Evolutionary conservation across 2,888 invertebrate species (phyloP).

Genomic region (Nomada goodeniana): DNA sequence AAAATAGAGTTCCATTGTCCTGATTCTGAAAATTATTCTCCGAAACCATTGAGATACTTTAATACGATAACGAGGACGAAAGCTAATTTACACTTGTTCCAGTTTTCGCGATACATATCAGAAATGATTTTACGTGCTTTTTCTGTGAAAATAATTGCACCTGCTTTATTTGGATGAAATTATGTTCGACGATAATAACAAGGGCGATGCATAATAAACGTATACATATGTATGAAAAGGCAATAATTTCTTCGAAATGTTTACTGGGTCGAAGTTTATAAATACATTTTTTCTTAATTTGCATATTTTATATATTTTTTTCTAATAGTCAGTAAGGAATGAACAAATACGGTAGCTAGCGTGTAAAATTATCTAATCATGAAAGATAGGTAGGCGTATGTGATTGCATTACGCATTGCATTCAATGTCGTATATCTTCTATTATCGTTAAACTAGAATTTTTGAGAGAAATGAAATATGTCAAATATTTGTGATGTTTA

Average conservation of each 20-base stretch:
- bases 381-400: slow-evolving; percentile 51
- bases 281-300: no score
- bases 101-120: slow-evolving; percentile 2
- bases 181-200: neutral
- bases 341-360: neutral
- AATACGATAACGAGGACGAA: slow-evolving; percentile 36
- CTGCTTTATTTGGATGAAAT: neutral
- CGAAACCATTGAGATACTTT: slow-evolving; percentile 45
- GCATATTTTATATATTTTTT: no score
- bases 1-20: slow-evolving; percentile 24
- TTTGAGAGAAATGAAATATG: neutral
- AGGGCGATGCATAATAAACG: neutral
- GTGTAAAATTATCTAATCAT: slow-evolving; percentile 44
- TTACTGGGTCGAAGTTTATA: no score
- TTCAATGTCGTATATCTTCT: slow-evolving; percentile 6
- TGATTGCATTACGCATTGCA: slow-evolving; percentile 51
- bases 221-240: neutral
- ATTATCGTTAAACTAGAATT: neutral
- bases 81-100: slow-evolving; percentile 50
- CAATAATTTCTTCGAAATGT: no score
- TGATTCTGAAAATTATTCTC: slow-evolving; percentile 33
- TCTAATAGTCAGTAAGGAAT: no score
- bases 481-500: neutral
- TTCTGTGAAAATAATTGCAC: neutral
- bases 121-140: slow-evolving; percentile 29